Evolutionary conservation across 2,797 vertebrate genomes (phyloP).

Genomic region (Pipistrellus pygmaeus): DNA sequence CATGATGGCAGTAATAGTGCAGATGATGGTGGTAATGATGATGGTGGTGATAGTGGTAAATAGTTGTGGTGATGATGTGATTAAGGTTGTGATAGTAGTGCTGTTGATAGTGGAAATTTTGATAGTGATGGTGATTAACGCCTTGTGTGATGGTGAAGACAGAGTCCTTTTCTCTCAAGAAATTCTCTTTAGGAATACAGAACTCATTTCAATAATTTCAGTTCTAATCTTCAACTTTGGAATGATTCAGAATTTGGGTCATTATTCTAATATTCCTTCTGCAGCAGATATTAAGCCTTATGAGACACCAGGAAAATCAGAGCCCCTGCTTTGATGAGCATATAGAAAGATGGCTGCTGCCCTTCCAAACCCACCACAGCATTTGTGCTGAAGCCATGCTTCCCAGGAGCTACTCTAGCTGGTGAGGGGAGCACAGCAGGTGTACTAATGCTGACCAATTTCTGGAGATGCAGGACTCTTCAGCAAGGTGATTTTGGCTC

Average conservation of each 20-base stretch:
- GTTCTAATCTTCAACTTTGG: not conserved
- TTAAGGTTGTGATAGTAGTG: not conserved
- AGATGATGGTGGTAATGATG: no score
- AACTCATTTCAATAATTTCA: not conserved
- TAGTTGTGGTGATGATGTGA: no score
- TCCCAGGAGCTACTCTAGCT: not conserved
- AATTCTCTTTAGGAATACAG: conserved; percentile 36
- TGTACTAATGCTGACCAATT: not conserved
- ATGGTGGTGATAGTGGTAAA: not conserved
- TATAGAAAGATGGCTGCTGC: not conserved
- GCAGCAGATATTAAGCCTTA: not conserved
- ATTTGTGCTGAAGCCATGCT: not conserved
- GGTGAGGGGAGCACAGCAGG: not conserved
- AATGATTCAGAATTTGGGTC: not conserved
- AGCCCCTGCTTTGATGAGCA: not conserved
- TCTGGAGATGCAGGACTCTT: not conserved
- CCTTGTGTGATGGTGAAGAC: not conserved
- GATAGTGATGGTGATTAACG: not conserved
- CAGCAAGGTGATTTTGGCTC: not conserved
- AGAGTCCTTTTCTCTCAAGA: not conserved
- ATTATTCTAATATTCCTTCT: conserved; percentile 24
- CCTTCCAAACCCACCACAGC: not conserved
- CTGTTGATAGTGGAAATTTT: not conserved
- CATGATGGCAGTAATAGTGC: no score
- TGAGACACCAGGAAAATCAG: not conserved